These are phyloP conservation scores for Tetraodon nigroviridis DNA, from an alignment of 2,113 vertebrate species.

Conservation along the genomic window DNA sequence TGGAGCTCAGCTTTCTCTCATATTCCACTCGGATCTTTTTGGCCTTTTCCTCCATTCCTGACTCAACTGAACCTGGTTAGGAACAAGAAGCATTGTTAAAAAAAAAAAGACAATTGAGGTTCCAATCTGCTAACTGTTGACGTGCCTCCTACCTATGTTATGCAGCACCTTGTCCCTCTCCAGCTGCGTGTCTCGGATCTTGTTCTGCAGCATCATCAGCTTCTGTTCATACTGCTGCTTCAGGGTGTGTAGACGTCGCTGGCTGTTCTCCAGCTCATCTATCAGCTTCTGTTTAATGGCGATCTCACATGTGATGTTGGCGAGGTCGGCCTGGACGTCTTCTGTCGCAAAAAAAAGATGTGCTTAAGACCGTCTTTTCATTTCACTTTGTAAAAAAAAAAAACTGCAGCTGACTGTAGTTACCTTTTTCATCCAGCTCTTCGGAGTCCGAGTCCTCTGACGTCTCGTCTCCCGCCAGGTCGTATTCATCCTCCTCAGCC, in stretches of 20 bases:
- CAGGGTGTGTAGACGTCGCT: slow-evolving; percentile 89
- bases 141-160: slow-evolving; percentile 81
- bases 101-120: background rate
- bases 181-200: slow-evolving; percentile 94
- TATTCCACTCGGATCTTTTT: slow-evolving; percentile 92
- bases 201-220: slow-evolving; percentile 92
- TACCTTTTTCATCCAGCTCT: slow-evolving; percentile 96
- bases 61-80: slow-evolving; percentile 85
- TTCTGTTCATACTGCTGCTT: slow-evolving; percentile 98
- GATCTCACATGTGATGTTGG: slow-evolving; percentile 99
- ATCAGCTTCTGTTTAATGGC: slow-evolving; percentile 99
- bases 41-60: slow-evolving; percentile 92
- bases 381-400: background rate
- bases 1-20: slow-evolving; percentile 90
- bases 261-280: slow-evolving; percentile 97
- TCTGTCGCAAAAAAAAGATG: slow-evolving; percentile 69
- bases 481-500: slow-evolving; percentile 88
- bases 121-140: background rate
- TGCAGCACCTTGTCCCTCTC: slow-evolving; percentile 97
- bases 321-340: slow-evolving; percentile 91
- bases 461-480: slow-evolving; percentile 85
- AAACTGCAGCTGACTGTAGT: background rate
- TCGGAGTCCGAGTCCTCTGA: slow-evolving; percentile 94
- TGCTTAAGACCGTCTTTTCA: background rate
- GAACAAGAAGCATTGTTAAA: background rate